phyloP scores from a whole-genome alignment of 2,888 invertebrate species.

The Chrysolina americana region DNA sequence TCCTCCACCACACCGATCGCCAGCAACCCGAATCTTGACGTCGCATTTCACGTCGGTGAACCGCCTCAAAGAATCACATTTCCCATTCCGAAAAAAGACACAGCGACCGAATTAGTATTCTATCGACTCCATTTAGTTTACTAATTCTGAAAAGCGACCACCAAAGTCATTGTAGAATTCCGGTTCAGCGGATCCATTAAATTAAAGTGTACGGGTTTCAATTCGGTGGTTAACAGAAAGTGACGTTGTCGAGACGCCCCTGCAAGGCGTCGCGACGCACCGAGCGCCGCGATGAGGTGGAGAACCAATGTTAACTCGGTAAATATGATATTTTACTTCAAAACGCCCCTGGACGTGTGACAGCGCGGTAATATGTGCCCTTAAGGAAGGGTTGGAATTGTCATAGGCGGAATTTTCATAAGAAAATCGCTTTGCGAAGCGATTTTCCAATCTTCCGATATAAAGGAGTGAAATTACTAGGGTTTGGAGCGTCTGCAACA shows the following conservation, averaged over 20 bases:
- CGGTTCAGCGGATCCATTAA: slow-evolving; percentile 61
- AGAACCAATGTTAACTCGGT: slow-evolving; percentile 65
- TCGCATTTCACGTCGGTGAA: background rate
- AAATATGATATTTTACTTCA: slow-evolving; percentile 68
- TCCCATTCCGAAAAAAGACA: slow-evolving; percentile 44
- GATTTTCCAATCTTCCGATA: background rate
- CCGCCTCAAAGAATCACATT: background rate
- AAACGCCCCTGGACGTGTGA: slow-evolving; percentile 64
- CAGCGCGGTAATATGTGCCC: slow-evolving; percentile 65
- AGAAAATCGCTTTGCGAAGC: background rate
- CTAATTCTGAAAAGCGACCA: slow-evolving; percentile 62
- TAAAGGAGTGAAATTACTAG: background rate
- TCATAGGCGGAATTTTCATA: background rate
- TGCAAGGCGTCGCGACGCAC: slow-evolving; percentile 53
- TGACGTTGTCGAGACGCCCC: slow-evolving; percentile 56
- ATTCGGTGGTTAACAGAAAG: slow-evolving; percentile 56
- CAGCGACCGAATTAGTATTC: slow-evolving; percentile 60
- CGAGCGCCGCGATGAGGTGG: slow-evolving; percentile 54
- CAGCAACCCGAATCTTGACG: background rate
- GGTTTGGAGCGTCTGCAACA: no score
- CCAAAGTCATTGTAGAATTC: slow-evolving; percentile 59
- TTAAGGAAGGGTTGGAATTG: slow-evolving; percentile 13
- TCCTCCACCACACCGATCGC: no score
- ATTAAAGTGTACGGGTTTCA: slow-evolving; percentile 61
- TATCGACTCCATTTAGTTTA: slow-evolving; percentile 58